Evolutionary conservation across 1,140 invertebrate genomes (phyloP).

Genomic region (Cydia strobilella): DNA sequence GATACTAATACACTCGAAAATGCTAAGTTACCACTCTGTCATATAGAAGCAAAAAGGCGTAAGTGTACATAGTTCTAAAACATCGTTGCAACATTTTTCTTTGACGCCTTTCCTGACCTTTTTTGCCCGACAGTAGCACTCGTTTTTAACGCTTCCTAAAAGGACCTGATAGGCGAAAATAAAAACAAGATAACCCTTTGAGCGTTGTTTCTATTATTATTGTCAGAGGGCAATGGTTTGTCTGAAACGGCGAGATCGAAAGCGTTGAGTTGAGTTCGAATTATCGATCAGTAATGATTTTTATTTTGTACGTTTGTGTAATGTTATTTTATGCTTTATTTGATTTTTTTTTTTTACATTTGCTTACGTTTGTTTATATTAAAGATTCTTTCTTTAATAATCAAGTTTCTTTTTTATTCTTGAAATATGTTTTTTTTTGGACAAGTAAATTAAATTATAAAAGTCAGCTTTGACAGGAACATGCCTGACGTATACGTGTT

Average conservation of each 20-base stretch:
- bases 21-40: neutral
- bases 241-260: neutral
- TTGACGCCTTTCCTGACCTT: neutral
- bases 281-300: neutral
- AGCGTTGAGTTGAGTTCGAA: neutral
- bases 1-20: slow-evolving; percentile 6
- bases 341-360: neutral
- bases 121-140: slow-evolving; percentile 25
- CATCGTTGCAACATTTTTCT: neutral
- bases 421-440: no score
- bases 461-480: no score
- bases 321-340: no score
- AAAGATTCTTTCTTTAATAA: no score
- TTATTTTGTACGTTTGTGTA: neutral
- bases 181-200: slow-evolving; percentile 39
- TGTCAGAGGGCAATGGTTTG: neutral
- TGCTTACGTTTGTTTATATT: neutral
- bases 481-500: no score
- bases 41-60: neutral
- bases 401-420: no score
- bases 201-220: slow-evolving; percentile 40
- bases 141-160: slow-evolving; percentile 36
- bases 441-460: no score
- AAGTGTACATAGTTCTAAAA: neutral
- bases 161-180: slow-evolving; percentile 34